Evolutionary conservation across 2,113 vertebrate species (phyloP), one percentile per base, ranked within the genome.

Genomic region (Atractosteus spatula): DNA sequence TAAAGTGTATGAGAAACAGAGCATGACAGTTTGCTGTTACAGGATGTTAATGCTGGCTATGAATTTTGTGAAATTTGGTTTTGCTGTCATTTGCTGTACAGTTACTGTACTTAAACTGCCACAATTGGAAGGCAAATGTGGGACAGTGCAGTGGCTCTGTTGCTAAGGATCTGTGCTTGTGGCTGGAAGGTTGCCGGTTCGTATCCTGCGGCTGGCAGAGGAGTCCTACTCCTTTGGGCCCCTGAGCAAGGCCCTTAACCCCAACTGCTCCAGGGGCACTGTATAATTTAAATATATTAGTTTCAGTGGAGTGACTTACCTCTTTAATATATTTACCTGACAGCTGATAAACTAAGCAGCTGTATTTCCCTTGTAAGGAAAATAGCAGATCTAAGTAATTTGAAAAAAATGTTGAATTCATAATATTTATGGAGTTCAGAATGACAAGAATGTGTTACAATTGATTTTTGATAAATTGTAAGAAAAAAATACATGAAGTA

Each of bases 221-320:
- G 29, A 29, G 29, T 29, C 29, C 29, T 29, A 29, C 29, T 29
- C 29, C 29, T 29, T 29, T 29, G 29, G 29, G 29, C 1, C 29
- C 29, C 29, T 29, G 29, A 85, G 87, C 82, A 77, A 81, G 86
- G 86, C 84, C 82, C 81, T 73, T 29, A 29, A 29, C 29, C 29
- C 69, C 75, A 75, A 82, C 82, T 84, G 75, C 80, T 83, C 82
- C 79, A 80, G 78, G 29, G 29, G 29, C 29, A 29, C 29, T 29
- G 29, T 29, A 29, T 70, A 73, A 87, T 89, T 89, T 87, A 79
- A 90, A 88, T 87, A 79, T 81, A 79, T 83, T 83, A 45, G 80
- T 83, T 85, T 76, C n/a, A 62, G 85, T 81, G 86, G 80, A 86
- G 85, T 88, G 83, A 83, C 83, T 83, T 85, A 86, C 85, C 83